These are phyloP conservation scores for Thamnophis elegans DNA, from an alignment of 2,797 vertebrate species.

Conservation along the genomic window DNA sequence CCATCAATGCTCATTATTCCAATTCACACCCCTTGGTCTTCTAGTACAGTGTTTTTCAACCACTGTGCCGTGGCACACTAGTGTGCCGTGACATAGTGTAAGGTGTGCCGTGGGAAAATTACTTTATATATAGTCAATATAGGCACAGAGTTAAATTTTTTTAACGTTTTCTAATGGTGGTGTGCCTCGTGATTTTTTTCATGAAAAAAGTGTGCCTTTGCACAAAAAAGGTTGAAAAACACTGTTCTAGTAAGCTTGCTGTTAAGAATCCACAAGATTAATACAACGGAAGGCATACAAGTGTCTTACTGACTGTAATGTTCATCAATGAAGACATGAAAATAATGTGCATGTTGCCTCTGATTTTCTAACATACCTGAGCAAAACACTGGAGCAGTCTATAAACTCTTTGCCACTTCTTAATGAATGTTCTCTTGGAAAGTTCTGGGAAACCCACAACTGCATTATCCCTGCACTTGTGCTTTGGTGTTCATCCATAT, in stretches of 20 bases:
- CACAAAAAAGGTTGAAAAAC: too few relatives aligned
- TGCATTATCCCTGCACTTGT: not conserved
- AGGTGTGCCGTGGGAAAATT: too few relatives aligned
- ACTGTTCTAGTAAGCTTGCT: not conserved
- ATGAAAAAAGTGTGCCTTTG: too few relatives aligned
- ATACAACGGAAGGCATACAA: not conserved
- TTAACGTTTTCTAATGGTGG: too few relatives aligned
- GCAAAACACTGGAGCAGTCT: not conserved
- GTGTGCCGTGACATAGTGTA: too few relatives aligned
- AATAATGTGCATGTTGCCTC: not conserved
- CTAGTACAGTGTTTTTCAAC: too few relatives aligned
- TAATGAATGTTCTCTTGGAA: not conserved
- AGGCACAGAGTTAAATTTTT: too few relatives aligned
- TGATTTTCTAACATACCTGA: not conserved
- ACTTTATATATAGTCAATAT: too few relatives aligned
- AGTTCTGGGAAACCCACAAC: not conserved
- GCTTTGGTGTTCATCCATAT: not conserved
- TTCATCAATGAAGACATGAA: not conserved
- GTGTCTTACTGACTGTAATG: not conserved
- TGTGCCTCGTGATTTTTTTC: too few relatives aligned
- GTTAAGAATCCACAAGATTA: not conserved
- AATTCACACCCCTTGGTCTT: not conserved
- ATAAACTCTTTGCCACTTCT: not conserved
- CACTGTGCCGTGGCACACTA: too few relatives aligned
- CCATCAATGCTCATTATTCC: not conserved